phyloP scores from a whole-genome alignment of 1,140 invertebrate genomes.

The Cydia splendana region DNA sequence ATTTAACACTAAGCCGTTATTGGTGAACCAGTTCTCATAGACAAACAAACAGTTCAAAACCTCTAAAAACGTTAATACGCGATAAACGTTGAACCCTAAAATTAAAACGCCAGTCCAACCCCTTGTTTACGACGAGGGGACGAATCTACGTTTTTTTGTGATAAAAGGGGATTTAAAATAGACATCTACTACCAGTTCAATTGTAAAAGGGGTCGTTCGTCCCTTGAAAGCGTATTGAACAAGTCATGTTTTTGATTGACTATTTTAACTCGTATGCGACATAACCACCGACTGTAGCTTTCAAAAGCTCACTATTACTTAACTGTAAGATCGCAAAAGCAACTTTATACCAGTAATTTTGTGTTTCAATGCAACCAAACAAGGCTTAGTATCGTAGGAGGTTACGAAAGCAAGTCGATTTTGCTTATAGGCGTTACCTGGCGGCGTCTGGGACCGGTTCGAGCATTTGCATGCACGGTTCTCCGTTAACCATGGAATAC shows the following conservation, averaged over 20 bases:
- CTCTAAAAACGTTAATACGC: slow-evolving; percentile 34
- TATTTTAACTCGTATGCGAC: background rate
- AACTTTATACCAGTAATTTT: background rate
- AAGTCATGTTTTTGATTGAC: background rate
- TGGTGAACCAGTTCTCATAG: too few relatives aligned
- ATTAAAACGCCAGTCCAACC: slow-evolving; percentile 10
- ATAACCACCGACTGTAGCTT: background rate
- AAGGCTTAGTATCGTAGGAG: background rate
- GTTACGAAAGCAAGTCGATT: slow-evolving; percentile 39
- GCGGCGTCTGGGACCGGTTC: slow-evolving; percentile 53
- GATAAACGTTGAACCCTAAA: slow-evolving; percentile 23
- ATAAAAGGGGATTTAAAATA: slow-evolving; percentile 29
- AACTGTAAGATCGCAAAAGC: background rate
- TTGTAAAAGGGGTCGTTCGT: slow-evolving; percentile 25
- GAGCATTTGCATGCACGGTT: slow-evolving; percentile 55
- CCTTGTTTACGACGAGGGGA: slow-evolving; percentile 8
- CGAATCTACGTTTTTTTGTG: background rate
- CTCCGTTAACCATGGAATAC: slow-evolving; percentile 19
- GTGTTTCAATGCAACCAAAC: background rate
- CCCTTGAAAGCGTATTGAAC: background rate
- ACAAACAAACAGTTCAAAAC: slow-evolving; percentile 35
- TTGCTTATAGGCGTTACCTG: slow-evolving; percentile 48
- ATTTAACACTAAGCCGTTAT: too few relatives aligned
- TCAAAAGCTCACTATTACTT: background rate
- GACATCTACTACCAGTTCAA: slow-evolving; percentile 15